A percentile compares a stretch with the other conserved stretches of the same genome.
These are phyloP conservation scores for Dicaeum eximium DNA, from an alignment of 2,113 vertebrate species.

Conservation along the genomic window DNA sequence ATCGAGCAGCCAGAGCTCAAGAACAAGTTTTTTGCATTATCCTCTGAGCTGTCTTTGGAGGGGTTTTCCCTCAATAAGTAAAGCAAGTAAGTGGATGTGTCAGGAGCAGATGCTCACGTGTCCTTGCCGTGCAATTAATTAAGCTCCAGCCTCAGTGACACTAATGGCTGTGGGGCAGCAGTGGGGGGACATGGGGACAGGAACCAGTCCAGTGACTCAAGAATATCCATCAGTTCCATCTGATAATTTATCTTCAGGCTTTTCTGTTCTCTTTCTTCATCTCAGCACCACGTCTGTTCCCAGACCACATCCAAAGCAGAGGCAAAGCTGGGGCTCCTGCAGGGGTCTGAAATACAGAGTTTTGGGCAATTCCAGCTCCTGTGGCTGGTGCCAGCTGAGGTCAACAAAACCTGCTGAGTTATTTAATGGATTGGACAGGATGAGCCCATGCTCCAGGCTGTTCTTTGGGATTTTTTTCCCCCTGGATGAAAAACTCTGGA, in stretches of 20 bases:
- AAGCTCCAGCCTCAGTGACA: neutral
- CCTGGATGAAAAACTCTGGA: neutral
- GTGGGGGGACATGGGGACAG: neutral
- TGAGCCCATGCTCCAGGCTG: rapidly evolving
- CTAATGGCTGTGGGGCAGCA: neutral
- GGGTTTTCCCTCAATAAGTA: neutral
- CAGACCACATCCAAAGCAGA: neutral
- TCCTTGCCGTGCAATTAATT: neutral
- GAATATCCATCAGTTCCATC: neutral
- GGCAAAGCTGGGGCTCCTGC: neutral
- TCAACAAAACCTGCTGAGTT: neutral
- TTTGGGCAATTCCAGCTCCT: neutral
- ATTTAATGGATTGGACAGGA: neutral
- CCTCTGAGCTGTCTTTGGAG: neutral
- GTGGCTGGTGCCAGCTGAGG: neutral
- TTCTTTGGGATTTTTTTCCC: neutral
- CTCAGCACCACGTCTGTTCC: neutral
- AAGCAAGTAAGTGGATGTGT: neutral
- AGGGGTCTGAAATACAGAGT: neutral
- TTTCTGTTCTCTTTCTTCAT: neutral
- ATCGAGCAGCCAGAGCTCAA: neutral
- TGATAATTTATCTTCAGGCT: neutral
- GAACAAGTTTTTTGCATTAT: neutral
- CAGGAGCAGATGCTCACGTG: neutral
- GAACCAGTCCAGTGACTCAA: neutral